Evolutionary conservation across 2,888 invertebrate genomes (phyloP).

Genomic region (Eupeodes latifasciatus): DNA sequence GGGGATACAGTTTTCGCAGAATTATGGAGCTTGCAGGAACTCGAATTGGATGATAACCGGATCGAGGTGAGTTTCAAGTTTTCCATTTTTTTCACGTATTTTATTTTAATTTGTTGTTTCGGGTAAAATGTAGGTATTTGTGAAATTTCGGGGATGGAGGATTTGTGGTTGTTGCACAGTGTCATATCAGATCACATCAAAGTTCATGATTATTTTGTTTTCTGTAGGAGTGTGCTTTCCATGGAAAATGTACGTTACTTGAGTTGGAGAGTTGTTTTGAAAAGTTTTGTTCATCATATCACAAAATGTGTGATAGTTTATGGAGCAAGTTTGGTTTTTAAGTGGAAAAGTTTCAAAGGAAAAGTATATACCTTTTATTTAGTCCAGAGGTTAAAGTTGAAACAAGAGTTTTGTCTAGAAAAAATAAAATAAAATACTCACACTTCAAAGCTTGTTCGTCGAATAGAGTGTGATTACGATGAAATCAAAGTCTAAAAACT

Average conservation of each 20-base stretch:
- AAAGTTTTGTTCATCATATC: background rate
- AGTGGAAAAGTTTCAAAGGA: conserved; percentile 5
- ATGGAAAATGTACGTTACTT: background rate
- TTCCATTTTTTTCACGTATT: background rate
- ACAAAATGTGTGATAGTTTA: background rate
- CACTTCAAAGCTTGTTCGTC: no score
- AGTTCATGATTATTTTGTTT: background rate
- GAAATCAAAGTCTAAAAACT: no score
- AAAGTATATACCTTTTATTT: background rate
- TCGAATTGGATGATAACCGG: conserved; percentile 89
- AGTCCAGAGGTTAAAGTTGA: background rate
- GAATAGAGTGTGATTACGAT: no score
- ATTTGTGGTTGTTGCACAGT: background rate
- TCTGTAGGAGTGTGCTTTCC: background rate
- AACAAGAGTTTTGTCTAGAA: background rate
- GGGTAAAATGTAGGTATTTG: background rate
- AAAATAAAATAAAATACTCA: no score
- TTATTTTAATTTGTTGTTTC: background rate
- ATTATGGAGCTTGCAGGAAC: conserved; percentile 89
- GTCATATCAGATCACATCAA: background rate
- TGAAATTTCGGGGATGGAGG: background rate
- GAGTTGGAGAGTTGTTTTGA: background rate
- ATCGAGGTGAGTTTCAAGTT: conserved; percentile 85
- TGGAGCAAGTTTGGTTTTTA: background rate
- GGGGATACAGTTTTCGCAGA: conserved; percentile 92